These are phyloP conservation scores for Drosophila leonis DNA, from an alignment of 2,888 invertebrate genomes.

Conservation along the genomic window DNA sequence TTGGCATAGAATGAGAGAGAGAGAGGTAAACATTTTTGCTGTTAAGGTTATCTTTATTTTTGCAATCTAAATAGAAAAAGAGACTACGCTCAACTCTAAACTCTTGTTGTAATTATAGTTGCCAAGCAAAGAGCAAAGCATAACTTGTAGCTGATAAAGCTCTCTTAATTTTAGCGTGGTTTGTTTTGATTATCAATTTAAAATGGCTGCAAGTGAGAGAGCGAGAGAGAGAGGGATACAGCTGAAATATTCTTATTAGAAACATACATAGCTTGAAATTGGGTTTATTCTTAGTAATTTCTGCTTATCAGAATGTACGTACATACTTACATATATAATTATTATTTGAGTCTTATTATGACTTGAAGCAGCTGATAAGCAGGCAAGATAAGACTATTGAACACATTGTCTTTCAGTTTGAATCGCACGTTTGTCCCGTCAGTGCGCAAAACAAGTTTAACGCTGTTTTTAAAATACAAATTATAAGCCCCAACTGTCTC, in stretches of 20 bases:
- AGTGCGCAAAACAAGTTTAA: constrained; percentile 23
- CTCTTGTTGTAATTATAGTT: background rate
- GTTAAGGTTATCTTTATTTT: background rate
- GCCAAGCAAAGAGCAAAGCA: background rate
- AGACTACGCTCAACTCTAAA: background rate
- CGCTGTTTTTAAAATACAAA: constrained; percentile 6
- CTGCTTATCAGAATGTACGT: constrained; percentile 6
- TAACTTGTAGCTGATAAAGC: background rate
- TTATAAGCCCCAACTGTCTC: background rate
- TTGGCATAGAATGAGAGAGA: background rate
- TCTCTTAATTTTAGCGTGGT: background rate
- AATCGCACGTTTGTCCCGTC: constrained; percentile 20
- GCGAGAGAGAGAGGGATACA: background rate
- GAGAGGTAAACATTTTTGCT: background rate
- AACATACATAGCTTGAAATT: background rate
- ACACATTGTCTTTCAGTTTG: background rate
- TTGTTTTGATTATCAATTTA: constrained; percentile 2
- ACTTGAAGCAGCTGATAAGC: constrained; percentile 45
- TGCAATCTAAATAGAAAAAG: background rate
- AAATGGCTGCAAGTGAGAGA: background rate
- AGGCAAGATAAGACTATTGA: background rate
- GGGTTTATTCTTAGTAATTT: background rate
- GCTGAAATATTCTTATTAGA: background rate
- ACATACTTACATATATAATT: background rate
- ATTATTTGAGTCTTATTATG: constrained; percentile 23